Conservation (phyloP, 2,888 invertebrate genomes). For the Orthonevra nobilis region DNA sequence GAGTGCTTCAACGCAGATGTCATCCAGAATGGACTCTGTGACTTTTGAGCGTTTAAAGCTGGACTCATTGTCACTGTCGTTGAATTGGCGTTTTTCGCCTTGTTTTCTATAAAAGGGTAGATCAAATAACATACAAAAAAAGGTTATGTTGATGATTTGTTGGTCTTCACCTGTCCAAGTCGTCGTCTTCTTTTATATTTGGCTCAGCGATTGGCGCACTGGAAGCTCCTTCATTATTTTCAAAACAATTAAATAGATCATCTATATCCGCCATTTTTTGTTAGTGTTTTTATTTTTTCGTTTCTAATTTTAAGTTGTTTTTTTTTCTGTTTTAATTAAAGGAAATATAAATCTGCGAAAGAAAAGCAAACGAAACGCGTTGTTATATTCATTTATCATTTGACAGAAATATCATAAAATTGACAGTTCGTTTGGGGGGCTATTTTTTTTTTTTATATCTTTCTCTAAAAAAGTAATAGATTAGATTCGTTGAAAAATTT, state of each 20-base stretch:
- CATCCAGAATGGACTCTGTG: conserved; percentile 77
- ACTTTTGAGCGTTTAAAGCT: conserved; percentile 71
- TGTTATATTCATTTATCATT: no score
- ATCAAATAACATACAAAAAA: background rate
- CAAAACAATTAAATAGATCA: conserved; percentile 79
- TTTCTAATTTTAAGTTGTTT: no score
- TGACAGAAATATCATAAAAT: no score
- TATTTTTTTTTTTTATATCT: no score
- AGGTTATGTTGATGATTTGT: conserved; percentile 10
- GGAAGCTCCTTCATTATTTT: conserved; percentile 73
- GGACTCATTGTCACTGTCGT: conserved; percentile 29
- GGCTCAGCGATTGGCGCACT: conserved; percentile 51
- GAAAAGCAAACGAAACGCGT: no score
- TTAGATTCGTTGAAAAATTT: no score
- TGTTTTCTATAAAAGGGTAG: conserved; percentile 19
- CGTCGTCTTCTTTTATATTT: conserved; percentile 41
- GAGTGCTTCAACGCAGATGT: conserved; percentile 86
- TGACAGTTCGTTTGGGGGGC: no score
- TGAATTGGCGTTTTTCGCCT: conserved; percentile 57
- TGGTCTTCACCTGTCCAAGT: conserved; percentile 32
- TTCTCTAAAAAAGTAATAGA: no score
- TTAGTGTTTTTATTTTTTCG: background rate
- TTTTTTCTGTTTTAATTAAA: no score
- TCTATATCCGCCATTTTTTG: conserved; percentile 77
- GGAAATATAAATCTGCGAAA: no score